These are phyloP conservation scores for Sphaeridia pumilis DNA, from an alignment of 2,888 invertebrate species.

Conservation along the genomic window DNA sequence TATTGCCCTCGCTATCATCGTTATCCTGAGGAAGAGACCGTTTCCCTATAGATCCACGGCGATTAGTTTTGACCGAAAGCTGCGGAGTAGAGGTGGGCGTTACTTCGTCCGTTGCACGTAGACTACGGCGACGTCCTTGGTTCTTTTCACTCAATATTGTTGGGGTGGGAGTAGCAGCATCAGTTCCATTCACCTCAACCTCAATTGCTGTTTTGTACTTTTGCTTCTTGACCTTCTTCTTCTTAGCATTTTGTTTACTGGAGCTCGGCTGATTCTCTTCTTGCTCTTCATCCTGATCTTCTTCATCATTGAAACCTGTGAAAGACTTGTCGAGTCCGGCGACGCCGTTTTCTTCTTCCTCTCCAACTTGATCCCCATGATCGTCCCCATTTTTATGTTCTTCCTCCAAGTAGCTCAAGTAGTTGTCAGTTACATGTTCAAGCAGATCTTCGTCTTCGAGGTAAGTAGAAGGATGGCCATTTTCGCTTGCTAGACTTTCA, in stretches of 20 bases:
- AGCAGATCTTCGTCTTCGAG: conserved; percentile 23
- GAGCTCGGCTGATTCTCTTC: too few species aligned
- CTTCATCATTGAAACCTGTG: conserved; percentile 21
- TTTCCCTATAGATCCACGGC: not conserved
- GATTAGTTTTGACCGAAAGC: not conserved
- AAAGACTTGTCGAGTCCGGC: conserved; percentile 28
- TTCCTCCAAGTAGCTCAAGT: conserved; percentile 27
- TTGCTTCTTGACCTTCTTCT: too few species aligned
- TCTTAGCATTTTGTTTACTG: not conserved
- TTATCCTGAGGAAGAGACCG: not conserved
- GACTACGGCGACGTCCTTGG: not conserved
- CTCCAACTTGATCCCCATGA: too few species aligned
- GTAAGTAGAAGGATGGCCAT: conserved; percentile 20
- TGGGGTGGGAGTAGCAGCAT: not conserved
- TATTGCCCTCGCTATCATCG: not conserved
- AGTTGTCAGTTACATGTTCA: conserved; percentile 27
- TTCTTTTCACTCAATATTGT: not conserved
- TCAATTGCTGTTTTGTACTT: conserved; percentile 1
- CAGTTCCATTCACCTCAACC: conserved; percentile 4
- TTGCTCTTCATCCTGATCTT: conserved; percentile 36
- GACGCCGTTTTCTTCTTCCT: too few species aligned
- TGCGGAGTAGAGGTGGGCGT: not conserved
- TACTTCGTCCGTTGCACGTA: not conserved
- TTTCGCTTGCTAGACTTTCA: conserved; percentile 14
- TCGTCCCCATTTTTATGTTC: conserved; percentile 11